A percentile compares a stretch with the other conserved stretches of the same genome.
phyloP scores from a whole-genome alignment of 2,797 vertebrate genomes.

The Tympanoctomys barrerae region DNA sequence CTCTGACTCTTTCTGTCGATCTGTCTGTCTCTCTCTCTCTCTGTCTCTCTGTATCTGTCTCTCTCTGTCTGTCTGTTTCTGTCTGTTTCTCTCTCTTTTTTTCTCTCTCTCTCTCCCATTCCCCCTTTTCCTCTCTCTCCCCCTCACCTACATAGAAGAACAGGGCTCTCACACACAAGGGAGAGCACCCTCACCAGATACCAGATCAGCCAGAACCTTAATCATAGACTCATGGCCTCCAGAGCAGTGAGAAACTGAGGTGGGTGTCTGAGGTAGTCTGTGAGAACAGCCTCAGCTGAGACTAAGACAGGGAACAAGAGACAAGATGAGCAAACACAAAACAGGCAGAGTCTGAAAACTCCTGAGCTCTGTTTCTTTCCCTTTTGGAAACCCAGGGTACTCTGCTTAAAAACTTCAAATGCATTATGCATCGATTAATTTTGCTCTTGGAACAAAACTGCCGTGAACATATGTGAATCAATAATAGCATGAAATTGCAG shows the following conservation, averaged over 20 bases:
- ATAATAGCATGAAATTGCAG: background rate
- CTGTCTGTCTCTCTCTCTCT: background rate
- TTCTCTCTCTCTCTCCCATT: too few relatives aligned
- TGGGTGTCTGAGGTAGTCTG: background rate
- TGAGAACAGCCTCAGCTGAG: background rate
- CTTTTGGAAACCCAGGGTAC: background rate
- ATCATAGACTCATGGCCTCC: background rate
- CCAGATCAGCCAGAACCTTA: background rate
- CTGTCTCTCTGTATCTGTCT: too few relatives aligned
- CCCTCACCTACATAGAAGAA: background rate
- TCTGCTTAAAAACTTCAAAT: slow-evolving; percentile 27
- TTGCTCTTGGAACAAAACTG: slow-evolving; percentile 34
- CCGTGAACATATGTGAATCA: background rate
- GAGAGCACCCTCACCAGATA: background rate
- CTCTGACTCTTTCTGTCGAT: background rate
- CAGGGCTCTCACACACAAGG: background rate
- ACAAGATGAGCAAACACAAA: background rate
- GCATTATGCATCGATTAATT: background rate
- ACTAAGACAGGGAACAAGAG: background rate
- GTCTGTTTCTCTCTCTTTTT: background rate
- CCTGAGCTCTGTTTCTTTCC: background rate
- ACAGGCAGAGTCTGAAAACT: background rate
- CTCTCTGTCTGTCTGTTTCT: too few relatives aligned
- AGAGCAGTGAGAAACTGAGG: background rate
- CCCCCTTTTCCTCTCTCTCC: background rate